Evolutionary conservation across 1,140 invertebrate species (phyloP).

Genomic region (Formica selysi): DNA sequence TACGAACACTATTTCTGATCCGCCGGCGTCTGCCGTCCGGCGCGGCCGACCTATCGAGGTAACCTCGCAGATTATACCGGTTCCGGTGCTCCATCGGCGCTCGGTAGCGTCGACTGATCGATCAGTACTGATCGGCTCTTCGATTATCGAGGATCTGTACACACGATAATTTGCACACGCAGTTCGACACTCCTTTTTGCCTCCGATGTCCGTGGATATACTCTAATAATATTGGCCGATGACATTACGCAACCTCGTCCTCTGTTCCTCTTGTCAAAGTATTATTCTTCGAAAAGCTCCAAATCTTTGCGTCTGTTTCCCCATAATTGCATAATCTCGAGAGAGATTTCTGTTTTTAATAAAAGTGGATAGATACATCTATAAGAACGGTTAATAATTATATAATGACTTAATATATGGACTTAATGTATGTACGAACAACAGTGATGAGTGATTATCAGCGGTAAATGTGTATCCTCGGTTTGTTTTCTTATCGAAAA

Average conservation of each 20-base stretch:
- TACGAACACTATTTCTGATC: constrained; percentile 79
- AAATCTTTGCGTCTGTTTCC: neutral
- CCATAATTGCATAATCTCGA: neutral
- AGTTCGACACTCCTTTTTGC: too few relatives aligned
- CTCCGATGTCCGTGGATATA: too few relatives aligned
- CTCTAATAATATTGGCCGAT: neutral
- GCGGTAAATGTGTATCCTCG: neutral
- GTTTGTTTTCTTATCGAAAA: neutral
- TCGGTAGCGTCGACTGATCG: constrained; percentile 14
- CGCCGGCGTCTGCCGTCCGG: constrained; percentile 55
- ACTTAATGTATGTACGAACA: too few relatives aligned
- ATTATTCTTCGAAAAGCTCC: neutral
- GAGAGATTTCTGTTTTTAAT: neutral
- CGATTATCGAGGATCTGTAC: neutral
- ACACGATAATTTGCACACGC: neutral
- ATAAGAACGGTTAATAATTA: too few relatives aligned
- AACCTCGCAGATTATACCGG: constrained; percentile 52
- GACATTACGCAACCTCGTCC: neutral
- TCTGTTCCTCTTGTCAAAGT: neutral
- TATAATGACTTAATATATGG: too few relatives aligned
- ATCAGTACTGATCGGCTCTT: constrained; percentile 3
- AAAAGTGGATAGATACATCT: neutral
- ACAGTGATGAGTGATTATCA: constrained; percentile 17
- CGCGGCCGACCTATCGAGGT: constrained; percentile 42
- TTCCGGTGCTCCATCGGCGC: constrained; percentile 31